Conservation (phyloP, 2,888 invertebrate species). For the Caenorhabditis macrosperma region DNA sequence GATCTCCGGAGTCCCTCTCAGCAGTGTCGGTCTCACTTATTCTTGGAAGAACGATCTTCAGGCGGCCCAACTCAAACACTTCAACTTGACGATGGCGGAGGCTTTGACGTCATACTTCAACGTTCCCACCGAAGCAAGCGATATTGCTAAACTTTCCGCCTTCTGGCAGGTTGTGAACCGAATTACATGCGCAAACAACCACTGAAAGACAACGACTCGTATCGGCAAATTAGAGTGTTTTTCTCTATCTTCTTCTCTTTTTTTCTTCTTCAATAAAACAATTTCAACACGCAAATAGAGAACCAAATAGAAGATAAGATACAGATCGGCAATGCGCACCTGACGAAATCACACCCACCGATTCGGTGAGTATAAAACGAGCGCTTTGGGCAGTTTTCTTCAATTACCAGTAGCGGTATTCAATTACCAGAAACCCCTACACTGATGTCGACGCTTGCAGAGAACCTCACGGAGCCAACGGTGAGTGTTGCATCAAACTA, state of each 20-base stretch:
- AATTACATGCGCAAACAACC: not conserved
- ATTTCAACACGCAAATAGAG: not conserved
- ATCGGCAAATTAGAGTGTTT: too few relatives aligned
- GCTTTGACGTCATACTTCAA: constrained; percentile 3
- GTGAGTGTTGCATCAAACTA: not conserved
- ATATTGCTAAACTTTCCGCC: not conserved
- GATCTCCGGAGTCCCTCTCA: not conserved
- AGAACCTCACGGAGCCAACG: constrained; percentile 7
- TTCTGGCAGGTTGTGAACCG: constrained; percentile 4
- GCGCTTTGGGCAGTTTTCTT: not conserved
- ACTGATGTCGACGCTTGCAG: not conserved
- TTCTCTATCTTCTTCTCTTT: not conserved
- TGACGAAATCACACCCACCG: not conserved
- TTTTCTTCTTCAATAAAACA: not conserved
- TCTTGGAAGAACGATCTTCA: not conserved
- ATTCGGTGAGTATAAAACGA: not conserved
- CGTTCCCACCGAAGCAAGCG: not conserved
- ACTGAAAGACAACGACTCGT: not conserved
- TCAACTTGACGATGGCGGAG: constrained; percentile 14
- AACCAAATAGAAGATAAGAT: not conserved
- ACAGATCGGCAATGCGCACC: not conserved
- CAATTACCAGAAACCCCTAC: too few relatives aligned
- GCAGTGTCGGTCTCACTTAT: not conserved
- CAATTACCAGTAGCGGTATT: not conserved
- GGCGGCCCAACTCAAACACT: not conserved